Evolutionary conservation across 2,888 invertebrate genomes (phyloP).

Genomic region (Lithophane socia): DNA sequence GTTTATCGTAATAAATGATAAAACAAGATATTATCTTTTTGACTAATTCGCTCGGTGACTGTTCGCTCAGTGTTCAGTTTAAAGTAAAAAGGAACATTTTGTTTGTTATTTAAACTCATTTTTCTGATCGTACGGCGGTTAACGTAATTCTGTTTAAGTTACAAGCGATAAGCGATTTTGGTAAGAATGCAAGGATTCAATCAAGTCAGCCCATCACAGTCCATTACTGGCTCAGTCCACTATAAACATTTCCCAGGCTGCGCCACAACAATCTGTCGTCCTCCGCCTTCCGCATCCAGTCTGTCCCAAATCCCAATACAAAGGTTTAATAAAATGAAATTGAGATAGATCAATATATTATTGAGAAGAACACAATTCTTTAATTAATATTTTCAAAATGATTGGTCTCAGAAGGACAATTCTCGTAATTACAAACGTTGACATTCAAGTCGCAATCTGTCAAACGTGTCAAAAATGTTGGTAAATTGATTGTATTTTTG

Average conservation of each 20-base stretch:
- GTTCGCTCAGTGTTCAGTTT: slow-evolving; percentile 3
- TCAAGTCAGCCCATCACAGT: not conserved
- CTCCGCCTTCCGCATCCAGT: not conserved
- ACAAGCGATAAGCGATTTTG: slow-evolving; percentile 2
- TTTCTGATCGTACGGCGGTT: slow-evolving; percentile 37
- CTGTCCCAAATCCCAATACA: not conserved
- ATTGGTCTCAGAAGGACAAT: not conserved
- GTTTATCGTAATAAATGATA: slow-evolving; percentile 27
- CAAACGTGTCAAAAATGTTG: no score
- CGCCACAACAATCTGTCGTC: not conserved
- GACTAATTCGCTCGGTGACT: slow-evolving; percentile 28
- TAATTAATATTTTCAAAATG: not conserved
- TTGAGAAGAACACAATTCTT: not conserved
- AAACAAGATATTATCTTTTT: slow-evolving; percentile 29
- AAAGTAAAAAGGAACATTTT: slow-evolving; percentile 36
- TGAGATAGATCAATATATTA: not conserved
- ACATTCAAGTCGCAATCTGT: no score
- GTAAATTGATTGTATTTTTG: no score
- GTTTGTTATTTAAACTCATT: slow-evolving; percentile 50
- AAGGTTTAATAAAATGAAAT: not conserved
- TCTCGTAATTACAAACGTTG: no score
- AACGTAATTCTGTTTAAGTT: slow-evolving; percentile 25
- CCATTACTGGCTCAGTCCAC: not conserved
- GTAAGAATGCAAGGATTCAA: not conserved
- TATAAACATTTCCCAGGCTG: no score